A percentile compares a stretch with the other conserved stretches of the same genome.
Conservation (phyloP, 2,888 invertebrate species). For the Slavum lentiscoides region DNA sequence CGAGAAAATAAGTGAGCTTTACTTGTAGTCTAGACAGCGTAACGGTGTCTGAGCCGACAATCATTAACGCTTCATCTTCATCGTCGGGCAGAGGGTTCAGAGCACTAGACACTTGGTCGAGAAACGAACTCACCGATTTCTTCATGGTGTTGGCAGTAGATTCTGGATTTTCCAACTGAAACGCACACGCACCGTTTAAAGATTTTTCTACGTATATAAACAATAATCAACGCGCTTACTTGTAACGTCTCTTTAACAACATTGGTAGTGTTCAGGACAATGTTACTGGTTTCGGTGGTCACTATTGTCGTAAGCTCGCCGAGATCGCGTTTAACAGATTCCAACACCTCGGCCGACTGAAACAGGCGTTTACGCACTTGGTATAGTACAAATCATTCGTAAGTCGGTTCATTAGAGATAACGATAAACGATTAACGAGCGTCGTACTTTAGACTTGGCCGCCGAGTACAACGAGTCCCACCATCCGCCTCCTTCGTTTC, state of each 20-base stretch:
- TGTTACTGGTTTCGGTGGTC: constrained; percentile 71
- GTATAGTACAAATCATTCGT: background rate
- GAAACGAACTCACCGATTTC: constrained; percentile 72
- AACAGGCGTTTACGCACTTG: constrained; percentile 55
- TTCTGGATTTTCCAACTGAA: constrained; percentile 71
- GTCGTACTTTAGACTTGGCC: constrained; percentile 53
- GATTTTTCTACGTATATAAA: background rate
- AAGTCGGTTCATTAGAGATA: background rate
- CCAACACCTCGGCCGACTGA: constrained; percentile 74
- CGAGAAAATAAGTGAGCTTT: background rate
- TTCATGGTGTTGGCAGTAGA: constrained; percentile 75
- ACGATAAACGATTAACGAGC: background rate
- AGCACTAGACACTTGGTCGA: constrained; percentile 73
- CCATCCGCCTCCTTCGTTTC: constrained; percentile 51
- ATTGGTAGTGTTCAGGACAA: constrained; percentile 69
- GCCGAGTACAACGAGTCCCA: constrained; percentile 54
- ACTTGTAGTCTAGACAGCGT: constrained; percentile 67
- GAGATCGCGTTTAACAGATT: constrained; percentile 76
- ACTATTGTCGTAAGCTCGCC: constrained; percentile 75
- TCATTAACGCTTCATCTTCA: constrained; percentile 72
- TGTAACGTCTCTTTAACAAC: constrained; percentile 72
- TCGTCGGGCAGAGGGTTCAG: constrained; percentile 71
- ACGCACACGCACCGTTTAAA: constrained; percentile 56
- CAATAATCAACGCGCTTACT: constrained; percentile 60
- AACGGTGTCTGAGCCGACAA: constrained; percentile 70